Conservation (phyloP, 2,113 vertebrate genomes). For the Pithys albifrons region DNA sequence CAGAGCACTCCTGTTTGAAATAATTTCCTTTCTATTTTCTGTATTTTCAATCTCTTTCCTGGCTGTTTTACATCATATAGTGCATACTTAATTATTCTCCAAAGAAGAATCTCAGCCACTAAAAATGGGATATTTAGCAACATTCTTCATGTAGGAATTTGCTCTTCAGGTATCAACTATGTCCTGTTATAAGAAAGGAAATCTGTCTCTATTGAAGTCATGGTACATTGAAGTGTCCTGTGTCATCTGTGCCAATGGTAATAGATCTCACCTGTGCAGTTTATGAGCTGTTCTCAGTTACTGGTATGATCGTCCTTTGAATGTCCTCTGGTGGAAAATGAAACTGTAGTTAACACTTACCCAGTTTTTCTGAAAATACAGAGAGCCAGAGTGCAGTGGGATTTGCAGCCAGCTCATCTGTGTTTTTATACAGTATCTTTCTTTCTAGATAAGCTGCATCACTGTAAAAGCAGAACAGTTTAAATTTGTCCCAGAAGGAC, state of each 20-base stretch:
- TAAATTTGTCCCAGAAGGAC: neutral
- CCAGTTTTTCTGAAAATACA: neutral
- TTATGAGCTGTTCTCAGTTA: neutral
- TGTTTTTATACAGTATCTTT: neutral
- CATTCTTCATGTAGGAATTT: neutral
- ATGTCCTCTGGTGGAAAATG: neutral
- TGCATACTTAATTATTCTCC: slow-evolving; percentile 42
- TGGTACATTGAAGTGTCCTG: neutral
- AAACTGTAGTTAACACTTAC: neutral
- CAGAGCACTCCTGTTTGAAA: slow-evolving; percentile 52
- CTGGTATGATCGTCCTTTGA: neutral
- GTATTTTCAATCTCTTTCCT: slow-evolving; percentile 30
- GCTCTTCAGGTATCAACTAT: neutral
- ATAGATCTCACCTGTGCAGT: neutral
- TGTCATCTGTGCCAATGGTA: neutral
- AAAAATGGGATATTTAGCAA: neutral
- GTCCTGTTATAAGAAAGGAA: neutral
- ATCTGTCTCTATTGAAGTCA: neutral
- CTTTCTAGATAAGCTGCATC: neutral
- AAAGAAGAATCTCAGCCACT: neutral
- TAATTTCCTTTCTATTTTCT: slow-evolving; percentile 62
- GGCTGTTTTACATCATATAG: slow-evolving; percentile 29
- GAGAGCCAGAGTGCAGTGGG: neutral
- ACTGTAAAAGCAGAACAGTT: neutral
- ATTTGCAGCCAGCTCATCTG: neutral